These are phyloP conservation scores for Chelonus formosanus DNA, from an alignment of 2,888 invertebrate species.

Conservation along the genomic window DNA sequence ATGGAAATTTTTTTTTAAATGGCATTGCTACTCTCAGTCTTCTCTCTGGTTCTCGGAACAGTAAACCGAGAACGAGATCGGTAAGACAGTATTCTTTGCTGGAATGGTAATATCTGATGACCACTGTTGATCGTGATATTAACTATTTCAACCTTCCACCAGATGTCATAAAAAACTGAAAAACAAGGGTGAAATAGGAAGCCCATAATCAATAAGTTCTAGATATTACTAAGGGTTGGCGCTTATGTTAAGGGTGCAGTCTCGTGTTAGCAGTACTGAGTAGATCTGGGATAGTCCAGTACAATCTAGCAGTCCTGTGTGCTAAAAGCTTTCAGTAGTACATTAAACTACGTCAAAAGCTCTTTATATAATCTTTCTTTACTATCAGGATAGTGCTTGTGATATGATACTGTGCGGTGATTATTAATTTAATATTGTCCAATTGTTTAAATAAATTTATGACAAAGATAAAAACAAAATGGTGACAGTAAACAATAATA, in stretches of 20 bases:
- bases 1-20: too few species aligned
- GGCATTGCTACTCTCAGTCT: too few species aligned
- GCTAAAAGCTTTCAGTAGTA: slow-evolving; percentile 55
- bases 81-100: too few species aligned
- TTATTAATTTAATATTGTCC: neutral
- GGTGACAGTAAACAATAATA: too few species aligned
- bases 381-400: neutral
- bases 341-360: slow-evolving; percentile 52
- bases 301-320: slow-evolving; percentile 9
- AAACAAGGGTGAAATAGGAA: slow-evolving; percentile 27
- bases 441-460: neutral
- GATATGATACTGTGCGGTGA: neutral
- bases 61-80: too few species aligned
- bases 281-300: slow-evolving; percentile 10
- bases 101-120: too few species aligned
- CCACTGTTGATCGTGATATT: too few species aligned
- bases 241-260: slow-evolving; percentile 36
- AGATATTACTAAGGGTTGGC: slow-evolving; percentile 35
- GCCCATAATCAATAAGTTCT: slow-evolving; percentile 41
- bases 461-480: too few species aligned
- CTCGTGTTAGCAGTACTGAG: slow-evolving; percentile 44
- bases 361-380: slow-evolving; percentile 31
- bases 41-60: too few species aligned
- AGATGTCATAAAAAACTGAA: slow-evolving; percentile 31
- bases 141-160: neutral